These are phyloP conservation scores for Cetonia aurata DNA, from an alignment of 2,888 invertebrate genomes.

Conservation along the genomic window DNA sequence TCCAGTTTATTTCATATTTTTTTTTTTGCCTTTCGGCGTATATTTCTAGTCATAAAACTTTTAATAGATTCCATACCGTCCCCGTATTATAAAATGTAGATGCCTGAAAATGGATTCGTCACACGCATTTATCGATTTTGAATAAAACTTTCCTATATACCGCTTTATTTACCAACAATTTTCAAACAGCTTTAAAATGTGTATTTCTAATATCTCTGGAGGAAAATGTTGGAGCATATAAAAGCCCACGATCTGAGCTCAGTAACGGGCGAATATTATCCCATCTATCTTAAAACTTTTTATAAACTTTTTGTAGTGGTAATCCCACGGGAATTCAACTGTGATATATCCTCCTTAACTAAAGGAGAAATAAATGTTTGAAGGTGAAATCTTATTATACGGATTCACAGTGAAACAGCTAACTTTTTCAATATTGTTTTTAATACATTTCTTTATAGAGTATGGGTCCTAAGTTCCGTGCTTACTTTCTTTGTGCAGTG, in stretches of 20 bases:
- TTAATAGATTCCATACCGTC: too few relatives aligned
- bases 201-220: conserved; percentile 36
- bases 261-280: conserved; percentile 40
- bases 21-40: too few relatives aligned
- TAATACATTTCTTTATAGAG: background rate
- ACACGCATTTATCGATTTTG: conserved; percentile 10
- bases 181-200: conserved; percentile 29
- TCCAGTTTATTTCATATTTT: too few relatives aligned
- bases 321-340: conserved; percentile 30
- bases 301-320: conserved; percentile 41
- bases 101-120: conserved; percentile 6
- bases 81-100: background rate
- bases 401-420: background rate
- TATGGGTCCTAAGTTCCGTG: too few relatives aligned
- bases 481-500: too few relatives aligned
- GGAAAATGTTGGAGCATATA: conserved; percentile 30
- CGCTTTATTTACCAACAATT: conserved; percentile 36
- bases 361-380: conserved; percentile 33
- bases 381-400: conserved; percentile 26
- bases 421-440: conserved; percentile 2
- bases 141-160: conserved; percentile 13
- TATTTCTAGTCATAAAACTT: too few relatives aligned
- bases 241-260: conserved; percentile 35
- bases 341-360: conserved; percentile 37
- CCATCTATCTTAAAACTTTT: conserved; percentile 41